Evolutionary conservation across 2,113 vertebrate genomes (phyloP).

Genomic region (Mystacornis crossleyi): DNA sequence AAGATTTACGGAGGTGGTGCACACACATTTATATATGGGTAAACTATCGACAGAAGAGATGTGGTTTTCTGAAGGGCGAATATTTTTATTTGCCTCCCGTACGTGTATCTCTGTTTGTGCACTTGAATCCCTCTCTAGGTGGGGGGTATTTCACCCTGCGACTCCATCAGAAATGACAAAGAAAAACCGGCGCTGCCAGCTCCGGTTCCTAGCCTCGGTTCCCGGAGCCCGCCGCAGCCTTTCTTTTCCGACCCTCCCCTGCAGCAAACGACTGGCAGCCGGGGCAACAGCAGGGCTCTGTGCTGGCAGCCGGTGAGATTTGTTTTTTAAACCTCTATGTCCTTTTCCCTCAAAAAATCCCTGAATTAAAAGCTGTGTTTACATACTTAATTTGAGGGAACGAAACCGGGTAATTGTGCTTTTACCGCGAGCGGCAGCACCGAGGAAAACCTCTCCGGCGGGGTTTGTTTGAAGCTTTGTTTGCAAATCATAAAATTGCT

Average conservation of each 20-base stretch:
- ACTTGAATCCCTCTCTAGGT: neutral
- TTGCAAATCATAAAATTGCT: conserved; percentile 39
- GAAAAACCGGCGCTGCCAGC: neutral
- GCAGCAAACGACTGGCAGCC: neutral
- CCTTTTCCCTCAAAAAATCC: rapidly evolving
- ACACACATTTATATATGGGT: neutral
- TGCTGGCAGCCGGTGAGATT: neutral
- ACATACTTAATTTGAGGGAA: neutral
- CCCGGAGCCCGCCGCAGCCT: neutral
- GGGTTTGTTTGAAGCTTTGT: conserved; percentile 56
- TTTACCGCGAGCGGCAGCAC: neutral
- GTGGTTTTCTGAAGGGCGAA: neutral
- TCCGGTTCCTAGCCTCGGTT: neutral
- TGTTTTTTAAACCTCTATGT: neutral
- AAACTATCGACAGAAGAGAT: neutral
- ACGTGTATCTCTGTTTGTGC: neutral
- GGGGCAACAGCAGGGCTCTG: neutral
- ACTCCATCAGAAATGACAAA: neutral
- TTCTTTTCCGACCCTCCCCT: neutral
- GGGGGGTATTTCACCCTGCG: neutral
- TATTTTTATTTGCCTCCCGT: neutral
- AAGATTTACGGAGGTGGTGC: neutral
- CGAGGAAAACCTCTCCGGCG: neutral
- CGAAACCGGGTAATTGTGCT: neutral
- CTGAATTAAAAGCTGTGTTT: neutral